phyloP scores from a whole-genome alignment of 2,797 vertebrate species.

The Gymnothorax javanicus region DNA sequence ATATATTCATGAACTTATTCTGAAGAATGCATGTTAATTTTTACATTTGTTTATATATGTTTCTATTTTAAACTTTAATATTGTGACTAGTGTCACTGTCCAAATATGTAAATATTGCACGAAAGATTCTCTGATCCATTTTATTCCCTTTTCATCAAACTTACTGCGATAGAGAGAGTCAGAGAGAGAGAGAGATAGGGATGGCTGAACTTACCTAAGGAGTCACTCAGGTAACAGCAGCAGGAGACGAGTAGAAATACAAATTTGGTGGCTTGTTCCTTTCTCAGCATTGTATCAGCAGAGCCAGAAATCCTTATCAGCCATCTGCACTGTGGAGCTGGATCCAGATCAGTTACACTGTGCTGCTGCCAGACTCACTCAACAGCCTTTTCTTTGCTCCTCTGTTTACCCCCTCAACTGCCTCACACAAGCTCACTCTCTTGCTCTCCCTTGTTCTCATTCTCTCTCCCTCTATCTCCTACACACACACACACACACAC shows the following conservation, averaged over 20 bases:
- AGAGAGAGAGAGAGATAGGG: constrained; percentile 11
- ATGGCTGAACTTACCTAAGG: constrained; percentile 64
- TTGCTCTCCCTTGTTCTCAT: not conserved
- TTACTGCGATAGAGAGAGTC: constrained; percentile 11
- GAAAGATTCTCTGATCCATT: not conserved
- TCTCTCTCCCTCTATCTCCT: constrained; percentile 1
- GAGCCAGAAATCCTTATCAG: constrained; percentile 38
- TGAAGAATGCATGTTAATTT: not conserved
- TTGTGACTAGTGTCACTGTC: not conserved
- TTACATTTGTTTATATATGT: not conserved
- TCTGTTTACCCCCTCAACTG: constrained; percentile 20
- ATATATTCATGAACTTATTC: not conserved
- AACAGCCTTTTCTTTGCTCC: constrained; percentile 34
- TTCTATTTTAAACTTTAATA: not conserved
- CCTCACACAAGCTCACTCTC: constrained; percentile 41
- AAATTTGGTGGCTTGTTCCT: constrained; percentile 55
- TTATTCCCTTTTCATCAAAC: not conserved
- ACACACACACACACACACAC: constrained; percentile 38
- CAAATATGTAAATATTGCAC: not conserved
- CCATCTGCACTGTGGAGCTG: constrained; percentile 48
- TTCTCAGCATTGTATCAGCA: constrained; percentile 70
- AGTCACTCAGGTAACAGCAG: constrained; percentile 71
- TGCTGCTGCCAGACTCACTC: constrained; percentile 31
- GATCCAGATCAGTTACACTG: constrained; percentile 27
- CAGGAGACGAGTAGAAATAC: constrained; percentile 61